Conservation (phyloP, 2,797 vertebrate genomes). For the Lemur catta region DNA sequence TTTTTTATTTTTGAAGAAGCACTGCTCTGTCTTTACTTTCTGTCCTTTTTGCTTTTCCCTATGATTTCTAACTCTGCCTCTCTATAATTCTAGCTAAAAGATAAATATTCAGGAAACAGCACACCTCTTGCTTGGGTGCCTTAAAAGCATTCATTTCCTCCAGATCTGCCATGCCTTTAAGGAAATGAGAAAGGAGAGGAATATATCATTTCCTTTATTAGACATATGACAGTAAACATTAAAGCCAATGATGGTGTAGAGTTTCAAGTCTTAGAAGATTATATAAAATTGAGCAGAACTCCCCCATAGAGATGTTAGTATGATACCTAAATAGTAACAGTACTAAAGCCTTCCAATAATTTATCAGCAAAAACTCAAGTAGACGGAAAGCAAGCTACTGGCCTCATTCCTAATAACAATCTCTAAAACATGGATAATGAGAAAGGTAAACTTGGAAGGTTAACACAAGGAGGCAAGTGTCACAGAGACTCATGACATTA, state of each 20-base stretch:
- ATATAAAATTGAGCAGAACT: neutral
- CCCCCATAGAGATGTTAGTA: neutral
- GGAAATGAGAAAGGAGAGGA: neutral
- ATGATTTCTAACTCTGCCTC: neutral
- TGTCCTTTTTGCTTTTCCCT: neutral
- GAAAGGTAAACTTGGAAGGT: conserved; percentile 24
- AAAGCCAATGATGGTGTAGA: neutral
- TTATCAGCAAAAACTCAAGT: conserved; percentile 13
- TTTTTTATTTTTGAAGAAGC: conserved; percentile 16
- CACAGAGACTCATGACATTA: neutral
- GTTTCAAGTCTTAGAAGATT: neutral
- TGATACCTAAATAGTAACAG: neutral
- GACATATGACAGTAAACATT: neutral
- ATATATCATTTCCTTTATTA: neutral
- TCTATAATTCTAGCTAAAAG: conserved; percentile 3
- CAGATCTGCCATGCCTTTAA: neutral
- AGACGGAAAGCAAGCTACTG: neutral
- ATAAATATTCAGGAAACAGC: neutral
- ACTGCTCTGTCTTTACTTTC: neutral
- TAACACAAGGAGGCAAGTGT: neutral
- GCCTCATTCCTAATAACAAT: neutral
- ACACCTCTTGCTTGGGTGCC: neutral
- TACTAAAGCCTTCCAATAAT: conserved; percentile 10
- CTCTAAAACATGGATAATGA: conserved; percentile 10
- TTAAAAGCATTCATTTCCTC: neutral